Conservation (phyloP, 2,797 vertebrate genomes). For the Sebastolobus altivelis region DNA sequence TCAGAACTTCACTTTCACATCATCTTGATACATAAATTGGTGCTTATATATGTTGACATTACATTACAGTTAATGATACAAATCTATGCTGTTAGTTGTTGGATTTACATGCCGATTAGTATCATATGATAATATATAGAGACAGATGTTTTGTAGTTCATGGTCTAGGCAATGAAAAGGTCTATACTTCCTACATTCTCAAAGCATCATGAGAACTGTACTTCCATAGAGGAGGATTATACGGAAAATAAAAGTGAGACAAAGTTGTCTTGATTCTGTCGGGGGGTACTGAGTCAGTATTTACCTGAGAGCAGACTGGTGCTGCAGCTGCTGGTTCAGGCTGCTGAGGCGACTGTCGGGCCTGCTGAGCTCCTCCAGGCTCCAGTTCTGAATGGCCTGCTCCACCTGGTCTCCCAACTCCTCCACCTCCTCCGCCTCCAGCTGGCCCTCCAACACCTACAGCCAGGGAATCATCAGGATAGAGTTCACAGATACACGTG, state of each 20-base stretch:
- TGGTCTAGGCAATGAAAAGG: no score
- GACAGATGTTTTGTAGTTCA: constrained; percentile 68
- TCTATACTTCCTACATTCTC: neutral
- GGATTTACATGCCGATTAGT: no score
- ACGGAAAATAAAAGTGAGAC: no score
- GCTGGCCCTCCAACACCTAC: constrained; percentile 87
- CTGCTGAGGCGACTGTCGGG: constrained; percentile 79
- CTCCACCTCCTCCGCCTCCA: constrained; percentile 83
- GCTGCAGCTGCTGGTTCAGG: constrained; percentile 83
- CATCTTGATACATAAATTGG: no score
- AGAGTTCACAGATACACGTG: neutral
- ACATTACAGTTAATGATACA: no score
- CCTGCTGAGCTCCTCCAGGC: constrained; percentile 78
- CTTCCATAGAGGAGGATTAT: no score
- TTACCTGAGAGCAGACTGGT: constrained; percentile 80
- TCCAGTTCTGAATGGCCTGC: constrained; percentile 70
- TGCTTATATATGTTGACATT: constrained; percentile 72
- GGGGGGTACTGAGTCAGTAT: neutral
- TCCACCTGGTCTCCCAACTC: constrained; percentile 78
- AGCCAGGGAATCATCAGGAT: neutral
- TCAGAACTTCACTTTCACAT: no score
- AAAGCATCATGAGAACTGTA: neutral
- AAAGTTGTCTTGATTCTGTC: no score
- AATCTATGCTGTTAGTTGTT: no score
- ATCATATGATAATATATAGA: no score